A percentile compares a stretch with the other conserved stretches of the same genome.
phyloP scores from a whole-genome alignment of 2,888 invertebrate species.

The Chymomyza caudatula region DNA sequence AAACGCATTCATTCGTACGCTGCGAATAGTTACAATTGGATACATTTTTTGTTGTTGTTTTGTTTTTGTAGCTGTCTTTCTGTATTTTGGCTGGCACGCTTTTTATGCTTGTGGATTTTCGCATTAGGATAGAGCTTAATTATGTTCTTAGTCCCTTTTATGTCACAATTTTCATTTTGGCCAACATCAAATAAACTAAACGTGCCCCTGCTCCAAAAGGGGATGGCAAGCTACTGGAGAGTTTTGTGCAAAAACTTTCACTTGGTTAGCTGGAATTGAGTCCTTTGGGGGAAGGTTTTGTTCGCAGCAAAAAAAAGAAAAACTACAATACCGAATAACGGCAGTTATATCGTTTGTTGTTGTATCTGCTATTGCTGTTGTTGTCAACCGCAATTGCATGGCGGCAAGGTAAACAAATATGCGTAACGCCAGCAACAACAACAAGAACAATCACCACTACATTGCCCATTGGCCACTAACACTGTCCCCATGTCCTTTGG shows the following conservation, averaged over 20 bases:
- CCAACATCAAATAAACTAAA: constrained; percentile 70
- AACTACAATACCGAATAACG: not conserved
- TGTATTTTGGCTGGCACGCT: constrained; percentile 39
- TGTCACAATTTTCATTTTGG: constrained; percentile 70
- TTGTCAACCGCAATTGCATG: constrained; percentile 63
- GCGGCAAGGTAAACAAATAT: constrained; percentile 72
- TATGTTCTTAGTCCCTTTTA: constrained; percentile 73
- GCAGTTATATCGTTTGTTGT: not conserved
- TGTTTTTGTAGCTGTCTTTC: constrained; percentile 8
- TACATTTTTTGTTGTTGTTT: constrained; percentile 8
- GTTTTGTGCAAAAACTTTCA: constrained; percentile 8
- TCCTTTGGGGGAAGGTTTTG: constrained; percentile 2
- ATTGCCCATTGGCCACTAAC: constrained; percentile 48
- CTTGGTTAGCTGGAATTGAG: constrained; percentile 3
- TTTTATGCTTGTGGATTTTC: constrained; percentile 68
- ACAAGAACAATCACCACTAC: constrained; percentile 33
- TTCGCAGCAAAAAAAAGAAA: not conserved
- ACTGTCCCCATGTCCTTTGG: constrained; percentile 13
- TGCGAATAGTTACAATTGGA: constrained; percentile 12
- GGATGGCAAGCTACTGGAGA: not conserved
- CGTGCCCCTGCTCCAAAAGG: constrained; percentile 32
- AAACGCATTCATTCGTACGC: constrained; percentile 35
- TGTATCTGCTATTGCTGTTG: constrained; percentile 13
- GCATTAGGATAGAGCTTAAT: constrained; percentile 70
- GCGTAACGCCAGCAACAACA: constrained; percentile 34